phyloP scores from a whole-genome alignment of 1,140 invertebrate genomes.

The Steinernema feltiae region DNA sequence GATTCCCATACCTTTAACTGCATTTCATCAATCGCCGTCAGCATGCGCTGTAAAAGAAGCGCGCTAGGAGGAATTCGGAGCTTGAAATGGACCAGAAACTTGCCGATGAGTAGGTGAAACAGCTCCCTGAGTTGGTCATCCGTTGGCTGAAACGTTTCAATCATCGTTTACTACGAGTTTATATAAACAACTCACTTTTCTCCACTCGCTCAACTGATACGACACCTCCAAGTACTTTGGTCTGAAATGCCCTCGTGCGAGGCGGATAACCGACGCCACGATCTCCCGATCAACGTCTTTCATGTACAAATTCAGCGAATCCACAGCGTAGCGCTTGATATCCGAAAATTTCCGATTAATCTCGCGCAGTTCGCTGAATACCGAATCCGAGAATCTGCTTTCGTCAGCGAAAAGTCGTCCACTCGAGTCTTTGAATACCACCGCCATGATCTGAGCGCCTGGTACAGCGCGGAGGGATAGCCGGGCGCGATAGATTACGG shows the following conservation, averaged over 20 bases:
- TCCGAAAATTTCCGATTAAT: not conserved
- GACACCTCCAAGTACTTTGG: not conserved
- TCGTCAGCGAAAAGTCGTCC: not conserved
- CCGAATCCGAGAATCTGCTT: not conserved
- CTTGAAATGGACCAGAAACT: not conserved
- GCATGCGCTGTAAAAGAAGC: not conserved
- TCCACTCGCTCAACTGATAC: not conserved
- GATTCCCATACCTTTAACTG: not conserved
- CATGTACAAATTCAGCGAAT: not conserved
- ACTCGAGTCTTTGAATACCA: not conserved
- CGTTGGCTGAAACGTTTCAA: not conserved
- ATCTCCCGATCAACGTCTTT: not conserved
- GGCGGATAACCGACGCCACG: not conserved
- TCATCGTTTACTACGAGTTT: too few species aligned
- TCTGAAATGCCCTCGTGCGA: not conserved
- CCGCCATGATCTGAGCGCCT: not conserved
- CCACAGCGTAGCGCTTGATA: not conserved
- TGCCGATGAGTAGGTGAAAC: not conserved
- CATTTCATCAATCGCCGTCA: not conserved
- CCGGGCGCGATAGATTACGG: not conserved
- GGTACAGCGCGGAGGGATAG: not conserved
- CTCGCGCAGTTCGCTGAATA: not conserved
- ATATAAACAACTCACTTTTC: too few species aligned
- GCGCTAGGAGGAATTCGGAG: not conserved
- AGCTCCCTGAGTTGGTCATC: not conserved